Evolutionary conservation across 2,113 vertebrate genomes (phyloP).

Genomic region (Platichthys stellatus): DNA sequence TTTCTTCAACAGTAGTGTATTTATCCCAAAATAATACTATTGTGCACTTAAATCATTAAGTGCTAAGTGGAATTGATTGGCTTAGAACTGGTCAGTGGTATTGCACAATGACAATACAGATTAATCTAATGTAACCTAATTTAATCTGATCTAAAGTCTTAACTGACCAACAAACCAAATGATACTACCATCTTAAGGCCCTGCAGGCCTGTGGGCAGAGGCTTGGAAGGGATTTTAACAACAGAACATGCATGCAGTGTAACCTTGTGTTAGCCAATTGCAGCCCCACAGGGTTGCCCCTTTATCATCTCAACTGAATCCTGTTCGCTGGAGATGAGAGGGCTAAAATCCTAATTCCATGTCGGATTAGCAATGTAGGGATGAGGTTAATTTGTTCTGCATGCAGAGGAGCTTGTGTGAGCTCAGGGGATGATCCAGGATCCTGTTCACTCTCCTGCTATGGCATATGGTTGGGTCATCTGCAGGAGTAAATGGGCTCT

Average conservation of each 20-base stretch:
- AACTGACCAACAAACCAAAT: background rate
- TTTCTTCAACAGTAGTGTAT: too few relatives aligned
- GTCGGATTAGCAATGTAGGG: slow-evolving; percentile 68
- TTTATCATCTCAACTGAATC: slow-evolving; percentile 36
- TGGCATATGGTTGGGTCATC: slow-evolving; percentile 29
- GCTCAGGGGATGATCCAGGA: slow-evolving; percentile 71
- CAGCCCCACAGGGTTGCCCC: slow-evolving; percentile 16
- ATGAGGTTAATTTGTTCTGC: slow-evolving; percentile 74
- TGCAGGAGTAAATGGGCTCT: slow-evolving; percentile 19
- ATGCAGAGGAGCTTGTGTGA: slow-evolving; percentile 63
- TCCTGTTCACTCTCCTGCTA: slow-evolving; percentile 37
- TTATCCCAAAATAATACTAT: too few relatives aligned
- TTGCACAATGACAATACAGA: too few relatives aligned
- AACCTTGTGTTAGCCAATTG: slow-evolving; percentile 20
- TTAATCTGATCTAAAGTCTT: background rate
- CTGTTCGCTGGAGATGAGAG: slow-evolving; percentile 45
- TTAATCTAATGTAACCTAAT: background rate
- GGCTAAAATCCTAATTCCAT: slow-evolving; percentile 72
- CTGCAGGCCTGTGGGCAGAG: background rate
- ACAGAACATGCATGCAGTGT: background rate
- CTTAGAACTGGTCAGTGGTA: too few relatives aligned
- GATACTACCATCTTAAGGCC: background rate
- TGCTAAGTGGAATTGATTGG: too few relatives aligned
- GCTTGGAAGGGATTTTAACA: background rate
- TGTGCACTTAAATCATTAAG: too few relatives aligned